Base-by-base conservation (phyloP, 2,888 invertebrate species). In the Agonopterix arenella region DNA sequence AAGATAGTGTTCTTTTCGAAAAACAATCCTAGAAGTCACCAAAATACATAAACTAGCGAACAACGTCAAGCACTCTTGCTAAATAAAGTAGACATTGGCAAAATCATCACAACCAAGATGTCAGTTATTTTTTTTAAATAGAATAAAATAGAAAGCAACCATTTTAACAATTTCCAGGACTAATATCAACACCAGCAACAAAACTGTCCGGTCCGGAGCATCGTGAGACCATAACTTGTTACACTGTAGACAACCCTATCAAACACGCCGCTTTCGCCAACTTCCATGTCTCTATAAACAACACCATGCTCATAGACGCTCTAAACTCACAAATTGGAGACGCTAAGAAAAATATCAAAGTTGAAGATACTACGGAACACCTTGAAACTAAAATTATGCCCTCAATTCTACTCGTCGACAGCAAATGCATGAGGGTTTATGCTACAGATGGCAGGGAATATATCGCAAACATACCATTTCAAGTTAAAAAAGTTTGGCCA, bases 391-490 rank as follows among this genome's bases (percentile, higher is more conserved):
- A 91, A 64, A 78, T 85, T 0, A 90, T 94, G 71, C 91, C 92
- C 16, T 92, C 94, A 13, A 90, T 96, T 52, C 92, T 95, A 58
- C 80, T 96, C 4, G 85, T 95, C 47, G 97, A 97, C 78, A 90
- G 91, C 36, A 93, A 93, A 62, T 93, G 93, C 58, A 89, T 97
- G 62, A 93, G 92, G 67, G 94, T 95, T 1, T 97, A 94, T 62
- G 93, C 94, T 0, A 90, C 91, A 44, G 93, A 93, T 60, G 97
- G 97, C 0, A 93, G 97, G 74, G 96, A 97, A 71, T 97, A 94
- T 66, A 90, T 94, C 8, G 92, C 95, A 0, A 93, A 94, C 59
- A 84, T 97, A 44, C 97, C 97, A 1, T 93, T 93, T 66, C 91
- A 95, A 90, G 94, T 97, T 1, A 93, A 93, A 46, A 93, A 93